Percentiles rank a stretch among this genome's conserved stretches.
These are phyloP conservation scores for Rhagium mordax DNA, from an alignment of 2,888 invertebrate species.

Conservation along the genomic window DNA sequence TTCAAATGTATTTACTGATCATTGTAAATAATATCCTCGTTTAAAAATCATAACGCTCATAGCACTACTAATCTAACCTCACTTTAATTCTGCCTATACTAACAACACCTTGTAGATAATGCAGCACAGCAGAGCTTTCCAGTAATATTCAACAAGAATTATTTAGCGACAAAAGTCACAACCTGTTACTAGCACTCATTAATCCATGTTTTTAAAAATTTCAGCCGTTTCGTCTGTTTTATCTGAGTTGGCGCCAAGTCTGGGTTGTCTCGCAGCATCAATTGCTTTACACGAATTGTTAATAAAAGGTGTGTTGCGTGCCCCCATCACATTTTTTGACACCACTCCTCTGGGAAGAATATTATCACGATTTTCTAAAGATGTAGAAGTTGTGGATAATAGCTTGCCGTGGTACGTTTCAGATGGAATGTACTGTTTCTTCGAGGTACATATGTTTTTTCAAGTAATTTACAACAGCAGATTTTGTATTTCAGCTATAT, in stretches of 20 bases:
- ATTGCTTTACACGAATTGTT: conserved; percentile 74
- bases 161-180: background rate
- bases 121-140: background rate
- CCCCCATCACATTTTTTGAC: conserved; percentile 85
- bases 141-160: background rate
- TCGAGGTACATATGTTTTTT: conserved; percentile 74
- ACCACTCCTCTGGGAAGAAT: conserved; percentile 85
- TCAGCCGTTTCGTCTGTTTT: conserved; percentile 72
- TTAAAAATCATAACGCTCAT: background rate
- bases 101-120: background rate
- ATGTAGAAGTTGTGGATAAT: conserved; percentile 80
- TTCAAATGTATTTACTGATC: background rate
- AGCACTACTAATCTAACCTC: background rate
- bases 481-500: background rate
- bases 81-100: background rate
- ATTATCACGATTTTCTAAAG: conserved; percentile 83
- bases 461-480: background rate
- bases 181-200: background rate
- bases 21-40: background rate
- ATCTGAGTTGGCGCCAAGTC: conserved; percentile 71
- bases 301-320: conserved; percentile 76
- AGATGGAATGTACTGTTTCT: conserved; percentile 80
- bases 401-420: conserved; percentile 78
- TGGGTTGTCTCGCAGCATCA: conserved; percentile 79
- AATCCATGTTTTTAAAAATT: conserved; percentile 56